Evolutionary conservation across 2,888 invertebrate genomes (phyloP).

Genomic region (Pyralis farinalis): DNA sequence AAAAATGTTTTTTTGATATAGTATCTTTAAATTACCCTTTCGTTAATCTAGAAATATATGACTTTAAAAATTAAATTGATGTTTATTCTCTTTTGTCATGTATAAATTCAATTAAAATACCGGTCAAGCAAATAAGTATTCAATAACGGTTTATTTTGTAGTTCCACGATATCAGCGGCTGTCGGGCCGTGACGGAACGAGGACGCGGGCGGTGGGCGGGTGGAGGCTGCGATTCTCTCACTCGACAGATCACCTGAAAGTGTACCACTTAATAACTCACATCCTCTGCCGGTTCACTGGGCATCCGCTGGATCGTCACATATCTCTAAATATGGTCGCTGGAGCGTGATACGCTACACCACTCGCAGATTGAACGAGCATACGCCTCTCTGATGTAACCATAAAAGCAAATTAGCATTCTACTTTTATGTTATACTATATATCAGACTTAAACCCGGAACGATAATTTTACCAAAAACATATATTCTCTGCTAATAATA

Average conservation of each 20-base stretch:
- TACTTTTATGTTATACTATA: conserved; percentile 25
- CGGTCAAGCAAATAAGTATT: too few relatives aligned
- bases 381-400: conserved; percentile 18
- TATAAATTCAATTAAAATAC: too few relatives aligned
- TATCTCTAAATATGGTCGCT: conserved; percentile 76
- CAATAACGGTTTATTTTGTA: conserved; percentile 19
- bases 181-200: conserved; percentile 24
- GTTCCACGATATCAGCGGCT: conserved; percentile 19
- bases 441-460: conserved; percentile 13
- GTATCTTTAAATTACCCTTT: too few relatives aligned
- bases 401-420: conserved; percentile 27
- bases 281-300: conserved; percentile 77
- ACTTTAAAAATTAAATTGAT: too few relatives aligned
- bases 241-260: conserved; percentile 79
- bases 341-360: conserved; percentile 60
- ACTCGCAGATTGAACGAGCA: conserved; percentile 30
- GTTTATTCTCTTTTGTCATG: too few relatives aligned
- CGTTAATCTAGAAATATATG: too few relatives aligned
- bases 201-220: conserved; percentile 16
- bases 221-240: conserved; percentile 67
- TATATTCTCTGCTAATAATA: too few relatives aligned
- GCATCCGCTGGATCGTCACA: conserved; percentile 77
- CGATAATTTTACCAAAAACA: too few relatives aligned
- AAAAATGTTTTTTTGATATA: too few relatives aligned
- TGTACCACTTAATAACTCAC: conserved; percentile 79